Base-by-base conservation (phyloP, 1,140 invertebrate genomes). In the Dinothrombium tinctorium region DNA sequence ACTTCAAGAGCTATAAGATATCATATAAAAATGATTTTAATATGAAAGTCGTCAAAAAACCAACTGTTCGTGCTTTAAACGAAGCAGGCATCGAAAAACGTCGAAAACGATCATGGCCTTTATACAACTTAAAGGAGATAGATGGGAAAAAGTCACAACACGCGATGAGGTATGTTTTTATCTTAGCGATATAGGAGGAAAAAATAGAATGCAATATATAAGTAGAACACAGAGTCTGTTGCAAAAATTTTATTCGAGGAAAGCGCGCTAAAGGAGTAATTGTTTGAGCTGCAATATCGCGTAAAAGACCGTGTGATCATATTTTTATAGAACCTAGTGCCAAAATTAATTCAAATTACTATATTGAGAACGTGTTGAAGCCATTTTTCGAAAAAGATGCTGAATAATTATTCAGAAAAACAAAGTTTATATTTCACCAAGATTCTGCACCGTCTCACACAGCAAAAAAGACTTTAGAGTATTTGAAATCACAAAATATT, bases 391-490 rank as follows among this genome's bases (percentile, higher is more conserved):
- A 4, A 6, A n/a, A 37, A n/a, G 29, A 32, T 3, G 29, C 17
- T 3, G 3, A 32, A 17, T 14, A 32, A 32, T 12, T 5, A 32
- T 32, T 32, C 29, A 12, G 12, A 14, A 17, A 32, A 32, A 37
- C 4, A 4, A 17, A 37, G 4, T 37, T 37, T 21, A 37, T 37
- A 6, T 41, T 41, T 14, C 39, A 41, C 24, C 39, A 41, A n/a
- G 28, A 41, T n/a, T 32, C 26, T 11, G 39, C 39, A 9, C 39
- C 39, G 6, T 3, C 25, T 29, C 39, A 41, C 17, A 20, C 19
- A 29, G 39, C 39, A 11, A 41, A 31, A 41, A 6, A 8, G 15
- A 41, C 39, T 3, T 11, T 41, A 4, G 39, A 29, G 14, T 41
- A 15, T 14, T 25, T 39, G 4, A 25, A 39, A 21, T 9, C 3